Evolutionary conservation across 2,797 vertebrate genomes (phyloP).

Genomic region (Karalla daura): DNA sequence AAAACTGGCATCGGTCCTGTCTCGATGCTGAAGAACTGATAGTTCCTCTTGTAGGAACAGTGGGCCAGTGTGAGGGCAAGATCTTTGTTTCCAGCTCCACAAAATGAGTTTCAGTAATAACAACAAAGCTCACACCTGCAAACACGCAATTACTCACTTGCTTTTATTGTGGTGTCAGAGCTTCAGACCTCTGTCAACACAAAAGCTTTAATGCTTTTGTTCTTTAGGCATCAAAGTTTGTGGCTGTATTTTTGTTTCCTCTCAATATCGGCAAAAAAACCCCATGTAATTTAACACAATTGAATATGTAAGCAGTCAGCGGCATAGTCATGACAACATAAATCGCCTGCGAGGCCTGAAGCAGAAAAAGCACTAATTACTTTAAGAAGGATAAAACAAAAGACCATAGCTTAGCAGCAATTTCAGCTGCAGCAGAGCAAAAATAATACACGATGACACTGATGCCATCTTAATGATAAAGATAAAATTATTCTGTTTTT

Average conservation of each 20-base stretch:
- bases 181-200: background rate
- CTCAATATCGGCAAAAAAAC: background rate
- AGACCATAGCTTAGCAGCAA: background rate
- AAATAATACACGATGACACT: background rate
- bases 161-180: background rate
- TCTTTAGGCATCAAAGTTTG: background rate
- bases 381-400: background rate
- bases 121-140: background rate
- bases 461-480: constrained; percentile 18
- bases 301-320: constrained; percentile 13
- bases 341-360: background rate
- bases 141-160: background rate
- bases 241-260: background rate
- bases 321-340: background rate
- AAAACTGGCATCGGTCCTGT: constrained; percentile 27
- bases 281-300: background rate
- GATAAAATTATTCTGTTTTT: constrained; percentile 42
- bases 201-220: constrained; percentile 4
- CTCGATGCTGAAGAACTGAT: background rate
- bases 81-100: background rate
- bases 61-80: background rate
- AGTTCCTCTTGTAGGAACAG: constrained; percentile 1
- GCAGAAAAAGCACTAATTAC: background rate
- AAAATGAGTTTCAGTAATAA: background rate
- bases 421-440: constrained; percentile 5